Evolutionary conservation across 2,888 invertebrate species (phyloP).

Genomic region (Xylocampa areola): DNA sequence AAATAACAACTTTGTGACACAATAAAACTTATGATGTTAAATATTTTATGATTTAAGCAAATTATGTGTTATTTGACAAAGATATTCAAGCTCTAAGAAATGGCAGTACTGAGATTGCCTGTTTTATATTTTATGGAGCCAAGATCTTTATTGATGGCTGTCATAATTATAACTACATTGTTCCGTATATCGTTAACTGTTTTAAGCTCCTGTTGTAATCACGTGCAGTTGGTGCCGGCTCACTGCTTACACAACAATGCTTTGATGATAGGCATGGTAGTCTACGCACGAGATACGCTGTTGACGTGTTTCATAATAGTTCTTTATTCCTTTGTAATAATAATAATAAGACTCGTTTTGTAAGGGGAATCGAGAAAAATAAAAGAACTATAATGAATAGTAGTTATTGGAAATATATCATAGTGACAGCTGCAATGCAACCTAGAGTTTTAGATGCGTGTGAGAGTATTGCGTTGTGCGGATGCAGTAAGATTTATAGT

Average conservation of each 20-base stretch:
- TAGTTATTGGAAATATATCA: slow-evolving; percentile 37
- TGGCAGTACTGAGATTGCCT: slow-evolving; percentile 3
- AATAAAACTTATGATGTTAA: slow-evolving; percentile 10
- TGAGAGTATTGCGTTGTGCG: slow-evolving; percentile 18
- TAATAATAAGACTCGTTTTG: slow-evolving; percentile 30
- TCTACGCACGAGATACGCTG: slow-evolving; percentile 31
- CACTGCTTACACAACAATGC: slow-evolving; percentile 45
- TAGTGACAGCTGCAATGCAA: slow-evolving; percentile 33
- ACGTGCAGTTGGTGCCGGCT: slow-evolving; percentile 25
- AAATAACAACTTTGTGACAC: slow-evolving; percentile 14
- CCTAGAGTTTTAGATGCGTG: slow-evolving; percentile 22
- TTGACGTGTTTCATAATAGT: slow-evolving; percentile 35
- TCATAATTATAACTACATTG: slow-evolving; percentile 40
- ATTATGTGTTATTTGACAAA: slow-evolving; percentile 11
- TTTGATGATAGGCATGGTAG: slow-evolving; percentile 43
- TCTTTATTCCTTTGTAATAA: slow-evolving; percentile 36
- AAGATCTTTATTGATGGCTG: no score
- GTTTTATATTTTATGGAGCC: slow-evolving; percentile 15
- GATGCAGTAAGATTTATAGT: slow-evolving; percentile 40
- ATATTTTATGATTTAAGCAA: slow-evolving; percentile 9
- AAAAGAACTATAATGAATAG: slow-evolving; percentile 34
- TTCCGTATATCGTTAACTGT: slow-evolving; percentile 30
- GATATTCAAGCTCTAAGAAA: background rate
- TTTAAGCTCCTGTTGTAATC: slow-evolving; percentile 41
- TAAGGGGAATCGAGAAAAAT: slow-evolving; percentile 14